Base-by-base conservation (phyloP, 2,113 vertebrate genomes). In the Rattus rattus region DNA sequence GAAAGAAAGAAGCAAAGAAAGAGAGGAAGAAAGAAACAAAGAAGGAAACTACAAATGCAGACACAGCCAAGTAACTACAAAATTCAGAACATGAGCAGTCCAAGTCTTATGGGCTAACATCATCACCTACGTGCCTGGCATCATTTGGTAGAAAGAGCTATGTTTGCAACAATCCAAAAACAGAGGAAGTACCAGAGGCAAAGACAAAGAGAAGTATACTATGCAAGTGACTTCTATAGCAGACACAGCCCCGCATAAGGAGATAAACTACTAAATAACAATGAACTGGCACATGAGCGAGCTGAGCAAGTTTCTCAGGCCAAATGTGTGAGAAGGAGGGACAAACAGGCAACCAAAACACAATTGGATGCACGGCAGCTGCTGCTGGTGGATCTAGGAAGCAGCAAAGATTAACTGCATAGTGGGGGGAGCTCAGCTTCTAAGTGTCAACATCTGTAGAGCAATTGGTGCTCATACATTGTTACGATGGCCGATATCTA, bases 241-340 rank as follows among this genome's bases (percentile, higher is more conserved):
- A 80, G 75, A 83, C 72, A 17, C 52, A 84, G 63, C 36, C 63
- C 63, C 49, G 94, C 89, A 77, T 88, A 85, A 80, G 83, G 59
- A 92, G 81, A 95, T 92, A 97, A 52, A 92, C 16, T 69, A 49
- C 43, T 39, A 65, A 91, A n/a, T 93, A 92, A 95, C 56, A 89
- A 89, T 76, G 88, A 88, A 89, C 0, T 95, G 81, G 96, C 94
- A 43, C 89, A 36, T 30, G 36, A 92, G 67, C 26, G 39, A 96
- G 67, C 39, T 77, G 73, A 81, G 92, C 1, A 7, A 95, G 85
- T 63, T 84, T 95, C 52, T 69, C 56, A 67, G 54, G 80, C 43
- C 86, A 92, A 92, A 86, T 24, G 20, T 69, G 20, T 73, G 92
- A 56, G 87, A 86, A 83, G 86, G 67, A 96, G 26, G 49, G 69